Base-by-base conservation (phyloP, 2,797 vertebrate genomes). In the Mus caroli region DNA sequence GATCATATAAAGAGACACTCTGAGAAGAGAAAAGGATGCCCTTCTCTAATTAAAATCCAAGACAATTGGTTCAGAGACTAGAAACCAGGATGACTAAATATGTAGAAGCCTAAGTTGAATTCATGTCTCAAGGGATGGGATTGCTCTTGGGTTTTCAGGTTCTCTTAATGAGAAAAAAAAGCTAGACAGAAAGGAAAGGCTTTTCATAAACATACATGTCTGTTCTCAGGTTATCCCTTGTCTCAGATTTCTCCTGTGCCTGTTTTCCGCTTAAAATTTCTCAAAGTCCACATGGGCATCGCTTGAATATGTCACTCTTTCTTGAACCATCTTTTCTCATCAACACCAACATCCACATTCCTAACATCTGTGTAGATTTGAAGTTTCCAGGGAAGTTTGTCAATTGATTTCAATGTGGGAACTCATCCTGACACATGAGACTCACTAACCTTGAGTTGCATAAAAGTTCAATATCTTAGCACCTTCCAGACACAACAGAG, bases 131-230 rank as follows among this genome's bases (percentile, higher is more conserved):
- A 46, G 84, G 67, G 79, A 71, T 50, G 12, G 1, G 14, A 40
- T 34, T 89, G 40, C 92, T 71, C 46, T 82, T 85, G 93, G 64
- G 91, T 69, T 24, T 85, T 73, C 87, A 91, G 19, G 40, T 69
- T 40, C 83, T 83, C 87, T 69, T 14, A 15, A 76, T 14, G n/a
- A 76, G 10, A 4, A 60, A 14, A 28, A 40, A 31, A 58, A 88
- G 54, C n/a, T 22, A 76, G 26, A 46, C 28, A 34, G 9, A 5
- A 76, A 76, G 15, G 28, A 88, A 88, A 88, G 24, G 37, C 15
- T 46, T 88, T 34, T 73, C 24, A 40, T 73, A 71, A 87, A 40
- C 50, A 69, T 50, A 11, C 2, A 17, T 73, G 15, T 43, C 52
- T 52, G 20, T 50, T 15, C 52, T 37, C 24, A 9, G 11, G 20